phyloP scores from a whole-genome alignment of 2,797 vertebrate species.

The Mergus octosetaceus region DNA sequence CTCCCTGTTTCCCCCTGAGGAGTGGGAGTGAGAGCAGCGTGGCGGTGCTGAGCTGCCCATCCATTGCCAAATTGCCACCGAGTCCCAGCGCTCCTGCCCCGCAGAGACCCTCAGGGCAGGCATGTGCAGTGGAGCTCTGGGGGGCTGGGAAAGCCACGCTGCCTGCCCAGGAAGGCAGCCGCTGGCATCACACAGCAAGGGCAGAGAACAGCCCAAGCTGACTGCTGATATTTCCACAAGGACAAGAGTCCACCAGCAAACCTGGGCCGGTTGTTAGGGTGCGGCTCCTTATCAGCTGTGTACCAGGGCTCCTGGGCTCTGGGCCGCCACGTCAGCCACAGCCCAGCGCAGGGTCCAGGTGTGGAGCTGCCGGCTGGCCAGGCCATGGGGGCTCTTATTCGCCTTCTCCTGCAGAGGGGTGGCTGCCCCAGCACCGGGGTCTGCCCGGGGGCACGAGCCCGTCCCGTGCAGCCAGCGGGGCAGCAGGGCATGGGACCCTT shows the following conservation, averaged over 20 bases:
- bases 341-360: rapidly evolving
- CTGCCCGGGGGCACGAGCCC: background rate
- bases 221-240: background rate
- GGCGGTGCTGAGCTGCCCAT: background rate
- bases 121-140: background rate
- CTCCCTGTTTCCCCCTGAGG: background rate
- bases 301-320: background rate
- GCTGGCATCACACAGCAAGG: rapidly evolving
- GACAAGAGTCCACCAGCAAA: background rate
- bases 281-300: background rate
- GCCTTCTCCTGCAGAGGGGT: background rate
- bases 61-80: background rate
- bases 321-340: background rate
- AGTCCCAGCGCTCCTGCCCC: background rate
- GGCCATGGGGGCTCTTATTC: rapidly evolving
- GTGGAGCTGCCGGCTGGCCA: background rate
- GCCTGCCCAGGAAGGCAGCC: background rate
- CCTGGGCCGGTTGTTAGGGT: background rate
- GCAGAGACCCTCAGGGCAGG: background rate
- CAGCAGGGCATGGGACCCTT: background rate
- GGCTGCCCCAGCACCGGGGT: background rate
- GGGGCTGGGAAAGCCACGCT: background rate
- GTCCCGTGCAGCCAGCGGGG: rapidly evolving
- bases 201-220: background rate
- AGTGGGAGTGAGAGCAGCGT: background rate